Base-by-base conservation (phyloP, 2,797 vertebrate genomes). In the Paguma larvata region DNA sequence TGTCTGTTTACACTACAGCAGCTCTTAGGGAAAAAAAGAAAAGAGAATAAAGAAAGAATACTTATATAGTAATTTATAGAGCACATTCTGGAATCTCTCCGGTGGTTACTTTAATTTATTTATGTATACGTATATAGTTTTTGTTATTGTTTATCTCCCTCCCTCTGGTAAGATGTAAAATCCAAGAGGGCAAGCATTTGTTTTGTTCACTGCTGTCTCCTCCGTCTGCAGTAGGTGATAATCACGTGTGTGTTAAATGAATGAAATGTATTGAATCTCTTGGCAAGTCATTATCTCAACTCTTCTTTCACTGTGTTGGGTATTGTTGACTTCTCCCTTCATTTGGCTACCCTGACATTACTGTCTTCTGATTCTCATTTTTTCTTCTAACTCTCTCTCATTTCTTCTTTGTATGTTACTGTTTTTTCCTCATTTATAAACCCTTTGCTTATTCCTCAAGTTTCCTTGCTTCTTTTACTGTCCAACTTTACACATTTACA, bases 271-370 rank as follows among this genome's bases (percentile, higher is more conserved):
- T 34, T 59, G 44, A 46, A 53, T 51, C 53, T 90, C 59, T 65
- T 83, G 62, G 30, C 68, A 78, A 83, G 18, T 67, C 30, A 0
- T 85, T 46, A 34, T 68, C 83, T 94, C n/a, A 80, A 4, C 23
- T 62, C 53, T 88, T 93, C 56, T 86, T 86, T 53, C 41, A 67
- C 83, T 68, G 65, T 27, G 27, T 94, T 89, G 59, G 19, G 68
- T 83, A 51, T 80, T 85, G 10, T 63, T 93, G 88, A 77, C 53
- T 75, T 89, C 63, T 80, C 48, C 41, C n/a, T 73, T 63, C 25
- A 32, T 82, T 77, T 80, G 56, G 23, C 65, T 53, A 41, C 89
- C 23, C 23, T 65, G 62, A 56, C 18, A 59, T 44, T 56, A 8
- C 15, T 75, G 23, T 77, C 30, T 92, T 25, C n/a, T 83, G 80